phyloP scores from a whole-genome alignment of 37 sponge, comb jelly and placozoan species.

The Axinella damicornis region DNA sequence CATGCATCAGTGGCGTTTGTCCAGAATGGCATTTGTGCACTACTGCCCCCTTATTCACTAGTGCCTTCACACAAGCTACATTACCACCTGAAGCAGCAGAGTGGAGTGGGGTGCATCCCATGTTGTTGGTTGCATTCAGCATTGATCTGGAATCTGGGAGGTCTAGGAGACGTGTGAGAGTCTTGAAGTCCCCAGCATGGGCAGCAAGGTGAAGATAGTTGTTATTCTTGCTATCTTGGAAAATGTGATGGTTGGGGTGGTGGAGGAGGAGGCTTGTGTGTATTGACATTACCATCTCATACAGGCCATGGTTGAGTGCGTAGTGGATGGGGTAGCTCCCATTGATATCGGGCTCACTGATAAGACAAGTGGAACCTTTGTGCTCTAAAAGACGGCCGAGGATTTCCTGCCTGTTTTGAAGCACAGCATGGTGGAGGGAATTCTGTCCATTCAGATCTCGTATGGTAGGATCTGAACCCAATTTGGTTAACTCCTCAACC shows the following conservation, averaged over 20 bases:
- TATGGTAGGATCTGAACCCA: conserved; percentile 31
- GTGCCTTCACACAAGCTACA: conserved; percentile 41
- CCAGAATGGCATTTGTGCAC: conserved; percentile 65
- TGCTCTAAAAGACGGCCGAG: conserved; percentile 13
- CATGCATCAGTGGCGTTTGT: conserved; percentile 68
- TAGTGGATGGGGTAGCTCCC: conserved; percentile 50
- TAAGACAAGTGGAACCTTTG: neutral
- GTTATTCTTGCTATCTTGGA: conserved; percentile 42
- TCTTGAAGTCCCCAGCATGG: conserved; percentile 29
- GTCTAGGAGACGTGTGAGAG: conserved; percentile 24
- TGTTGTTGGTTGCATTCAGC: conserved; percentile 62
- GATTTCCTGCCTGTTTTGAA: conserved; percentile 16
- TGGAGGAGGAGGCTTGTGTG: neutral
- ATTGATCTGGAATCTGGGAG: conserved; percentile 11
- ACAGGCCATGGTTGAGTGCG: conserved; percentile 26
- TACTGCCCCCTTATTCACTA: conserved; percentile 80
- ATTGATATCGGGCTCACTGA: conserved; percentile 4
- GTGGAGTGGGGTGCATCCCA: conserved; percentile 82
- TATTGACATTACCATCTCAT: conserved; percentile 17
- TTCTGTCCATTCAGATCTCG: conserved; percentile 29
- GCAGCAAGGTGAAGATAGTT: conserved; percentile 77
- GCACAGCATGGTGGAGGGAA: conserved; percentile 57
- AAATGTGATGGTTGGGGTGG: neutral
- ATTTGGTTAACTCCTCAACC: conserved; percentile 42
- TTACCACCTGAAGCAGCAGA: conserved; percentile 54